phyloP scores from a whole-genome alignment of 2,113 vertebrate genomes.

The Xyliphius kryptos region DNA sequence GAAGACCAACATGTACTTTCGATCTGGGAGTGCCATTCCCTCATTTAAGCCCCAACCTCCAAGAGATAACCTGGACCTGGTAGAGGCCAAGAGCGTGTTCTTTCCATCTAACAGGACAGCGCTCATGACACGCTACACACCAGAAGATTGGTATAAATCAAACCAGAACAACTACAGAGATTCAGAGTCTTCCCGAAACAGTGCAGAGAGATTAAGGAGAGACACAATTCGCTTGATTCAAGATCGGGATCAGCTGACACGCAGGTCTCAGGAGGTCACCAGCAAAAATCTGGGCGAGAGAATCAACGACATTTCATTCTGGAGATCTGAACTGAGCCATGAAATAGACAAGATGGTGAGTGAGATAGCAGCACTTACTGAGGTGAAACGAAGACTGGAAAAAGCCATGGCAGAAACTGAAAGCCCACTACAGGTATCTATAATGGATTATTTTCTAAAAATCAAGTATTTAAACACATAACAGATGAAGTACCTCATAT shows the following conservation, averaged over 20 bases:
- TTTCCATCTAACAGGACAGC: constrained; percentile 73
- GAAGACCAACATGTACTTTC: constrained; percentile 74
- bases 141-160: constrained; percentile 83
- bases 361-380: constrained; percentile 74
- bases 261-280: constrained; percentile 69
- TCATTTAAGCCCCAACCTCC: constrained; percentile 54
- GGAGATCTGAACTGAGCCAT: constrained; percentile 80
- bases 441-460: too few relatives aligned
- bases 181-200: constrained; percentile 70
- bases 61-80: constrained; percentile 57
- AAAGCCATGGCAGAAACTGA: constrained; percentile 79
- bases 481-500: too few relatives aligned
- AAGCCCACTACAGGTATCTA: constrained; percentile 77
- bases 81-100: constrained; percentile 66
- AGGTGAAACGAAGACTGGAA: constrained; percentile 79
- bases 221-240: constrained; percentile 79
- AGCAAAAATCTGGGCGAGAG: constrained; percentile 80
- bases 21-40: constrained; percentile 56
- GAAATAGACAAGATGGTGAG: constrained; percentile 84
- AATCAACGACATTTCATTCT: constrained; percentile 81
- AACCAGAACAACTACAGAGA: constrained; percentile 78
- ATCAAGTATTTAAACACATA: too few relatives aligned
- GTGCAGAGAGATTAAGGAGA: constrained; percentile 74
- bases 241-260: constrained; percentile 77
- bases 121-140: constrained; percentile 71